A percentile compares a stretch with the other conserved stretches of the same genome.
Evolutionary conservation across 2,888 invertebrate genomes (phyloP).

Genomic region (Theretra japonica): DNA sequence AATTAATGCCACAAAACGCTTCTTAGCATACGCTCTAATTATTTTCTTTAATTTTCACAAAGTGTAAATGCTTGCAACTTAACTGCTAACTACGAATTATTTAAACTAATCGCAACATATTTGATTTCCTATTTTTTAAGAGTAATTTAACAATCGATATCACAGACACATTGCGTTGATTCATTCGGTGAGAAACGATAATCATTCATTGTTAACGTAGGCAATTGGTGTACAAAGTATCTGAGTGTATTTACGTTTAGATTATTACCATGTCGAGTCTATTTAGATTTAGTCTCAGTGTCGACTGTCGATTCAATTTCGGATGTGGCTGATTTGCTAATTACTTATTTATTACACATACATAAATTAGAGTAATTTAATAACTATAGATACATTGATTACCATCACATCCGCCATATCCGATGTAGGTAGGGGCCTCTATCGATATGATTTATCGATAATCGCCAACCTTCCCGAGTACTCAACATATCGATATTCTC

Average conservation of each 20-base stretch:
- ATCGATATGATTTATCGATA: conserved; percentile 16
- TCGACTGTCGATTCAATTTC: conserved; percentile 2
- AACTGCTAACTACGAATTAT: conserved; percentile 26
- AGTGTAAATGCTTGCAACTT: conserved; percentile 22
- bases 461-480: not conserved
- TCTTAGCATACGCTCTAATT: conserved; percentile 29
- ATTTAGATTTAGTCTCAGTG: conserved; percentile 20
- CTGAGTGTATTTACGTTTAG: conserved; percentile 8
- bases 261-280: conserved; percentile 1
- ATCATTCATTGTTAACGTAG: conserved; percentile 17
- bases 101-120: conserved; percentile 27
- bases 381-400: too few relatives aligned
- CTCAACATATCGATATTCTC: conserved; percentile 30
- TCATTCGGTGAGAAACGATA: conserved; percentile 3
- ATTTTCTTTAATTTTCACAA: conserved; percentile 10
- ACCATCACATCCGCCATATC: conserved; percentile 18
- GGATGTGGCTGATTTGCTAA: conserved; percentile 20
- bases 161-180: conserved; percentile 22
- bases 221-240: conserved; percentile 24
- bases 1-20: conserved; percentile 23
- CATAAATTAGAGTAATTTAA: too few relatives aligned
- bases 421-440: conserved; percentile 22
- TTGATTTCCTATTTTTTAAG: conserved; percentile 3
- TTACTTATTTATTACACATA: not conserved
- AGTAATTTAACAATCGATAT: not conserved